phyloP scores from a whole-genome alignment of 2,797 vertebrate genomes.

The Champsocephalus gunnari region DNA sequence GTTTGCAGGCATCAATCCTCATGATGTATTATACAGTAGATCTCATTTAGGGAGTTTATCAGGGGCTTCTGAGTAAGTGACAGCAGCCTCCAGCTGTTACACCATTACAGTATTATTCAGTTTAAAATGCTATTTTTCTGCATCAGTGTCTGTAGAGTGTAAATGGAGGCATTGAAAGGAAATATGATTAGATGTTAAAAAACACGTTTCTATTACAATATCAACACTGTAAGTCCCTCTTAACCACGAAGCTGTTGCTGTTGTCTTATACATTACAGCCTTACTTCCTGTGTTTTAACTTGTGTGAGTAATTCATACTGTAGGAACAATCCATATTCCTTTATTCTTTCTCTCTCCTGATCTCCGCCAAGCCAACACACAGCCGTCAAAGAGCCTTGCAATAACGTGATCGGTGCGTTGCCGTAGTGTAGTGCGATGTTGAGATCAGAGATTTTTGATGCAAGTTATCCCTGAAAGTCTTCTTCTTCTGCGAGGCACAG shows the following conservation, averaged over 20 bases:
- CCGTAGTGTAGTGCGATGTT: background rate
- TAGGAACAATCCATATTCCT: conserved; percentile 47
- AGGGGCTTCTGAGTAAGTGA: conserved; percentile 36
- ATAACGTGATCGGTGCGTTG: conserved; percentile 55
- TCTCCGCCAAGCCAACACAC: conserved; percentile 52
- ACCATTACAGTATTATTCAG: conserved; percentile 21
- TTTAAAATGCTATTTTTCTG: conserved; percentile 26
- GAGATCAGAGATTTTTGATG: conserved; percentile 54
- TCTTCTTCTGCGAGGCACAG: conserved; percentile 49
- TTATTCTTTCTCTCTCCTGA: conserved; percentile 36
- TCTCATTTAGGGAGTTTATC: conserved; percentile 51
- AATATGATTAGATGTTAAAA: background rate
- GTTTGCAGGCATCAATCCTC: conserved; percentile 35
- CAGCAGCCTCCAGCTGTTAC: conserved; percentile 36
- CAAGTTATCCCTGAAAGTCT: conserved; percentile 48
- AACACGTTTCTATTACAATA: background rate
- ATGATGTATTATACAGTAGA: conserved; percentile 24
- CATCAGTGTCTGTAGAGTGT: background rate
- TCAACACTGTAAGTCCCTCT: background rate
- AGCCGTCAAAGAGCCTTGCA: conserved; percentile 31
- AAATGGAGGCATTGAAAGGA: conserved; percentile 2
- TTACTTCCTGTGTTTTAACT: conserved; percentile 11
- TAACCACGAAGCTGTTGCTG: background rate
- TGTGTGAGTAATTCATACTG: conserved; percentile 15
- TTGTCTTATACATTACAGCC: background rate